A percentile compares a stretch with the other conserved stretches of the same genome.
These are phyloP conservation scores for Drosophila pseudotakahashii DNA, from an alignment of 2,888 invertebrate species.

Conservation along the genomic window DNA sequence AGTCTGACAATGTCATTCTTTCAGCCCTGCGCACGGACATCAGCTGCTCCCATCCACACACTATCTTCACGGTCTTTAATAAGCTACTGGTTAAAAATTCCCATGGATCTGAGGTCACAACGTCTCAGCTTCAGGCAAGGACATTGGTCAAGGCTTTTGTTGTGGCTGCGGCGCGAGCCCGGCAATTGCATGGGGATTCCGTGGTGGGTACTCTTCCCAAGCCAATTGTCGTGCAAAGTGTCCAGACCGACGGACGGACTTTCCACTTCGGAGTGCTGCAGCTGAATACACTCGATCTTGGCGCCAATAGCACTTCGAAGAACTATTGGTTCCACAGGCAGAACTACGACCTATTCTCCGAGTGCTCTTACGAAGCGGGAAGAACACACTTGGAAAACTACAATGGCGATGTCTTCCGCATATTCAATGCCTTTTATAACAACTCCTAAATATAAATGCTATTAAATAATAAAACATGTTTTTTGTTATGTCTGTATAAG, in stretches of 20 bases:
- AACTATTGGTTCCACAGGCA: constrained; percentile 93
- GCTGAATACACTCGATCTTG: constrained; percentile 91
- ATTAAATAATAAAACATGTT: neutral
- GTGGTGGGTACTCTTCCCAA: constrained; percentile 85
- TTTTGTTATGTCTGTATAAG: constrained; percentile 17
- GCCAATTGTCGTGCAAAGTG: constrained; percentile 92
- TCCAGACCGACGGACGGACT: constrained; percentile 91
- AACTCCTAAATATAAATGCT: constrained; percentile 82
- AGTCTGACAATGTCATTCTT: neutral
- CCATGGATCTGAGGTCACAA: constrained; percentile 88
- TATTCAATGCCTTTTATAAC: constrained; percentile 91
- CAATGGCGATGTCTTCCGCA: constrained; percentile 91
- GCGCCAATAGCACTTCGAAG: constrained; percentile 83
- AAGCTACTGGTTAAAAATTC: constrained; percentile 88
- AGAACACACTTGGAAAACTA: constrained; percentile 89
- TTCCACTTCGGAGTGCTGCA: constrained; percentile 94
- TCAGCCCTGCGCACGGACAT: constrained; percentile 66
- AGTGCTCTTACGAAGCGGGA: constrained; percentile 88
- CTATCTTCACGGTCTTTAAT: constrained; percentile 90
- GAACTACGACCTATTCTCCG: constrained; percentile 87
- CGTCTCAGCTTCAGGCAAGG: constrained; percentile 88
- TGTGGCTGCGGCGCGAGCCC: constrained; percentile 91
- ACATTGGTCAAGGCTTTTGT: constrained; percentile 90
- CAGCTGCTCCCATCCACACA: constrained; percentile 87
- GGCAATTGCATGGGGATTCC: constrained; percentile 87